Evolutionary conservation across 1,140 invertebrate species (phyloP).

Genomic region (Pomacea maculata): DNA sequence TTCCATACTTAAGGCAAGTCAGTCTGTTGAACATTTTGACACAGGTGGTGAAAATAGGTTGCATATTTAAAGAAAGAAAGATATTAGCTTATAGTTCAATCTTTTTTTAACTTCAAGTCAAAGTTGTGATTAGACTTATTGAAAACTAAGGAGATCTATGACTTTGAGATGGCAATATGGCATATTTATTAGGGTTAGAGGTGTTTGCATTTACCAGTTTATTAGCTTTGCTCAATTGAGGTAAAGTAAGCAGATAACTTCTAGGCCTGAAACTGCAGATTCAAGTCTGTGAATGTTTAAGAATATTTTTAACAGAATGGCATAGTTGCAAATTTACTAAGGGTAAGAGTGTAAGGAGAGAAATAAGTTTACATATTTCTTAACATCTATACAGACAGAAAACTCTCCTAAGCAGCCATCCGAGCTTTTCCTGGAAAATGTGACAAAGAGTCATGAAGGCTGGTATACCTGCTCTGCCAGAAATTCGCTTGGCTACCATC

Average conservation of each 20-base stretch:
- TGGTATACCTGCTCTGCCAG: slow-evolving; percentile 29
- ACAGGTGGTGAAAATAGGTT: no score
- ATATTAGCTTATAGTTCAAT: neutral
- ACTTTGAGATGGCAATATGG: no score
- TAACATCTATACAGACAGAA: neutral
- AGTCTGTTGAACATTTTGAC: neutral
- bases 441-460: slow-evolving; percentile 20
- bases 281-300: no score
- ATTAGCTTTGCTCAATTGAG: neutral
- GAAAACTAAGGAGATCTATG: no score
- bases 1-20: slow-evolving; percentile 22
- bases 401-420: slow-evolving; percentile 3
- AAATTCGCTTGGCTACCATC: slow-evolving; percentile 14
- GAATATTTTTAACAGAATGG: no score
- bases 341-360: neutral
- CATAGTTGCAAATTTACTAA: no score
- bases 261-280: no score
- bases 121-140: no score
- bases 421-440: slow-evolving; percentile 16
- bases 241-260: no score
- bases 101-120: neutral
- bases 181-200: neutral
- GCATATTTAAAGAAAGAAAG: neutral
- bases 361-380: neutral
- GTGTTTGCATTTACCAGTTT: neutral